Conservation (phyloP, 2,113 vertebrate species). For the Ailurus styani region DNA sequence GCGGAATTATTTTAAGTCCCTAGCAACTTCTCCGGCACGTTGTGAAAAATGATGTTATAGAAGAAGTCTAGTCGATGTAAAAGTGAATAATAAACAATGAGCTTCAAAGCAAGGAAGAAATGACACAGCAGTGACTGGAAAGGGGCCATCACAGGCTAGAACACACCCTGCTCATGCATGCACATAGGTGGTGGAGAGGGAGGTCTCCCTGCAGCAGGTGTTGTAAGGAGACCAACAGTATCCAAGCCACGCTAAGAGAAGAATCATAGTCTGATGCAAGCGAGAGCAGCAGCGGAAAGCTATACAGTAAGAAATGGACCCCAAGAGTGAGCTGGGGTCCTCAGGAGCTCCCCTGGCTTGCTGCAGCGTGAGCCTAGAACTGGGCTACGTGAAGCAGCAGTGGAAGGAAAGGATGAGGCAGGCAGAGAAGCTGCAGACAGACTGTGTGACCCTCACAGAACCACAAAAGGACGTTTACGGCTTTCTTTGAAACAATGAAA, state of each 20-base stretch:
- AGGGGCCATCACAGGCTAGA: not conserved
- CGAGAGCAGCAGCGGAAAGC: not conserved
- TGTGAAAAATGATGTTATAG: not conserved
- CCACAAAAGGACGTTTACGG: not conserved
- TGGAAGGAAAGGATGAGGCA: not conserved
- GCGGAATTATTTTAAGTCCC: not conserved
- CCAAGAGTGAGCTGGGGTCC: not conserved
- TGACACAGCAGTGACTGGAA: not conserved
- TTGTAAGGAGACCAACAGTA: not conserved
- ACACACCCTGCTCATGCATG: not conserved
- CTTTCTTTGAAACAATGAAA: slow-evolving; percentile 28
- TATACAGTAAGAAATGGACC: not conserved
- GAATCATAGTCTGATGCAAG: not conserved
- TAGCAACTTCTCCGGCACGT: not conserved
- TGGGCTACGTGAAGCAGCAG: not conserved
- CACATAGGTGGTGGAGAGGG: not conserved
- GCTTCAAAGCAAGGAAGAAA: not conserved
- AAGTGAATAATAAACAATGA: not conserved
- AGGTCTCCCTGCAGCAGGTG: not conserved
- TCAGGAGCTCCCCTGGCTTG: not conserved
- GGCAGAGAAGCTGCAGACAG: not conserved
- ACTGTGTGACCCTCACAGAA: not conserved
- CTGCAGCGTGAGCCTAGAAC: not conserved
- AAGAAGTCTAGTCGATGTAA: not conserved
- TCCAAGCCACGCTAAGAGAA: not conserved